Evolutionary conservation across 1,140 invertebrate genomes (phyloP), one percentile per base, ranked within the genome.

Genomic region (Lepidurus arcticus): DNA sequence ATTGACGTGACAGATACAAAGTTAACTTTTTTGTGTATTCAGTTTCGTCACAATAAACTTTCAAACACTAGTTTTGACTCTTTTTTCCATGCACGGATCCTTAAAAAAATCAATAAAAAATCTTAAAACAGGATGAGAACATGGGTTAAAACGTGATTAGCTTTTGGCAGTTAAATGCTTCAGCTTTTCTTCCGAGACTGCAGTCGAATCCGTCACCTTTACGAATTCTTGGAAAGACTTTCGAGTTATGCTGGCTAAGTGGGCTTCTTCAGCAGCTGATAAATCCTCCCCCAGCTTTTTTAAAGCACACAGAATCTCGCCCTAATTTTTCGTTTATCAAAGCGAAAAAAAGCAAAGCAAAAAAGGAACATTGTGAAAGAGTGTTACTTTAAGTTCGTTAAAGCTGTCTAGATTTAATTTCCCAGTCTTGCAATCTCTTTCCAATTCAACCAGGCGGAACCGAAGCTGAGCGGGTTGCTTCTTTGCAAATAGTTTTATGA

Each of bases 401-500:
- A 83, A 82, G n/a, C 80, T 76, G 74, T 86, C 84, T 78, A 82
- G 81, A 44, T 76, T 82, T 13, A 88, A 77, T 82, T 88, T 88
- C 42, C 87, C 87, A 8, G 88, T 81, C 83, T 88, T 89, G 0
- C 85, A 77, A 79, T 89, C 86, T 74, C 86, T 82, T 44, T 89
- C 86, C 75, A 91, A 86, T 81, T 89, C 85, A 13, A 84, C 81
- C 24, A 93, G 83, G 81, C 89, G 86, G 80, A 91, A 86, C 79
- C 90, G 82, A 44, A 93, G 84, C 82, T 90, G 88, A 34, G 87
- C 87, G n/a, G 91, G 91, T 82, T 93, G 91, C 81, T 90, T 88
- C 82, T 89, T 91, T 11, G 90, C 91, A 89, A 93, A 93, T 85
- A 93, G 87, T 82, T 88, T 84, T 26, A 93, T 93, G 1, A 93